Base-by-base conservation (phyloP, 1,140 invertebrate genomes). In the Maniola jurtina region DNA sequence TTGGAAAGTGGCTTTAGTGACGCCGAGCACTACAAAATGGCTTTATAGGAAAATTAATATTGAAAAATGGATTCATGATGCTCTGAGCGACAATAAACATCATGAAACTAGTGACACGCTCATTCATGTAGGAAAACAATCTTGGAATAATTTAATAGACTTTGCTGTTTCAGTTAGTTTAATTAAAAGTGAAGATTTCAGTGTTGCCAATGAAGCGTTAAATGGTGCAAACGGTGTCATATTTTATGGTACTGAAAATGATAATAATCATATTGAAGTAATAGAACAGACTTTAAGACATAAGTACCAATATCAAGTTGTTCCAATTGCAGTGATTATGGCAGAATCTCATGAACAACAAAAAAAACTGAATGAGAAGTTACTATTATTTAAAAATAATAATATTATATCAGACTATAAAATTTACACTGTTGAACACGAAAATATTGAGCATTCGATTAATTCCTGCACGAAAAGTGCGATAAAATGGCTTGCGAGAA, bases 1-100 rank as follows among this genome's bases (percentile, higher is more conserved):
- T 79, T 95, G 94, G 94, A 96, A 96, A 86, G 71, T 95, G 25
- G 81, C 93, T n/a, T 75, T 95, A 14, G 93, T 93, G 0, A 89
- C 93, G 61, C 93, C 94, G 13, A 80, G 90, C 61, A 63, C 81
- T 11, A 66, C 68, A 2, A 90, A 88, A 71, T 83, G 78, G 70
- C 64, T 88, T 4, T 83, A 89, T 36, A 83, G 80, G 33, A 89
- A 82, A 66, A 74, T 86, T 33, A 81, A 81, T 63, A 66, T 89
- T 25, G 71, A 83, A 61, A 81, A 81, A 58, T 92, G 89, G 88
- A 58, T 92, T 5, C 25, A 76, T 25, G 75, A 86, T 61, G 77
- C 75, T n/a, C 89, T 92, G 66, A 68, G 80, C 66, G 83, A 88
- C 67, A 75, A 75, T 54, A 74, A 80, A 61, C 63, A 77, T 54